Base-by-base conservation (phyloP, 2,113 vertebrate genomes). In the Bombycilla garrulus region DNA sequence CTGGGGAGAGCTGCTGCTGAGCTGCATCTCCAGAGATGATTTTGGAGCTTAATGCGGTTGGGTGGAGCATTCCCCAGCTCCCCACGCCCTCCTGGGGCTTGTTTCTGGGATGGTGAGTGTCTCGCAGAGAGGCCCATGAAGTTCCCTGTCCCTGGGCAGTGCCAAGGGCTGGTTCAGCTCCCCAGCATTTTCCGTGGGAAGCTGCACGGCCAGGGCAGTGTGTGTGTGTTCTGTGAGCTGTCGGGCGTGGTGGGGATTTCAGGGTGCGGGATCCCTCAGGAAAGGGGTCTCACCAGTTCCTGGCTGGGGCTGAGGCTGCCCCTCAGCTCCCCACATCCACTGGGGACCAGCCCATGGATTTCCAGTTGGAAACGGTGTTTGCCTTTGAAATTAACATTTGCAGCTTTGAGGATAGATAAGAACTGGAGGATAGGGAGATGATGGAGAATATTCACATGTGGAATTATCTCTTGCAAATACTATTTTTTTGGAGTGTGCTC, bases 211-310 rank as follows among this genome's bases (percentile, higher is more conserved):
- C 0, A 1, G 67, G 57, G 35, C 53, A 18, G 10, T 5, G 8
- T 3, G 13, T 2, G 12, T 8, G 5, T 40, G 38, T 38, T 71
- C 29, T 5, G 0, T 6, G 3, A 3, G 50, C 8, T 16, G 4
- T 0, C 3, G 50, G n/a, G 33, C 1, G 0, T 0, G 1, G 33
- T 4, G 71, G 29, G 21, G 3, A 0, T 6, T 57, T 45, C 7
- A 15, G 82, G 61, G 24, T 29, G 24, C 15, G 44, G 3, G 48
- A 15, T 72, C 33, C 47, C 38, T 44, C 47, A 56, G 87, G 2
- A 3, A 24, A 66, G 25, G 40, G 36, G 11, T 19, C 38, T 51
- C 4, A 4, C 6, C 33, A 15, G 25, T 20, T 25, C 60, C 21
- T 2, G 6, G 10, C 31, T 15, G 58, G 38, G 31, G 20, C 66